Evolutionary conservation across 2,113 vertebrate species (phyloP).

Genomic region (Cervus canadensis): DNA sequence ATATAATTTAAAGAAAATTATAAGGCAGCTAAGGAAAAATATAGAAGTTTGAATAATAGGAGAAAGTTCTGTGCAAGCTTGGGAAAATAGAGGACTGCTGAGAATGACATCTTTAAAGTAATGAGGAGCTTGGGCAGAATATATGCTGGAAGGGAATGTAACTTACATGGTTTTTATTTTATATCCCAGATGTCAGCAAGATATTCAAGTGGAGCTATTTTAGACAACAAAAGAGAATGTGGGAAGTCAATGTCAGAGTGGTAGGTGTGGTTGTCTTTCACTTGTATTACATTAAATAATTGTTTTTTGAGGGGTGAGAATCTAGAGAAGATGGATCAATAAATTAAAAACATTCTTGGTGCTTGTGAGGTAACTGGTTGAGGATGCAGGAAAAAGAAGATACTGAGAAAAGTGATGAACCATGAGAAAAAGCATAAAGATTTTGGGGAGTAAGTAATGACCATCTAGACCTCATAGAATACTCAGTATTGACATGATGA

Average conservation of each 20-base stretch:
- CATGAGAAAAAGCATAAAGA: background rate
- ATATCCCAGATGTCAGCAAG: background rate
- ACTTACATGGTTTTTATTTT: background rate
- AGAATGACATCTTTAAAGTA: background rate
- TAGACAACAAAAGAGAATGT: background rate
- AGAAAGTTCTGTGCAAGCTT: background rate
- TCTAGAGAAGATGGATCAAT: background rate
- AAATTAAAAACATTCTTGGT: background rate
- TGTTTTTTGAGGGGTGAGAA: background rate
- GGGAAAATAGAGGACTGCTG: background rate
- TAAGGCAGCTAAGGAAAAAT: background rate
- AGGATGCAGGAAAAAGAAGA: background rate
- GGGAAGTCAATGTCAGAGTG: background rate
- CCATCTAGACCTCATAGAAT: background rate
- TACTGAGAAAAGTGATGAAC: background rate
- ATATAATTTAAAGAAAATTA: background rate
- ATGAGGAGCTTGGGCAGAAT: background rate
- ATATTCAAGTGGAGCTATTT: background rate
- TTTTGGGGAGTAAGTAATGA: background rate
- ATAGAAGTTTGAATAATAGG: background rate
- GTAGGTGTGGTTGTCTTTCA: background rate
- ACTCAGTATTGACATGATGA: background rate
- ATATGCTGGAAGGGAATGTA: background rate
- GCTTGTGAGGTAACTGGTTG: background rate
- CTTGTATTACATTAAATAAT: background rate